Base-by-base conservation (phyloP, 1,140 invertebrate genomes). In the Pristionchus pacificus region DNA sequence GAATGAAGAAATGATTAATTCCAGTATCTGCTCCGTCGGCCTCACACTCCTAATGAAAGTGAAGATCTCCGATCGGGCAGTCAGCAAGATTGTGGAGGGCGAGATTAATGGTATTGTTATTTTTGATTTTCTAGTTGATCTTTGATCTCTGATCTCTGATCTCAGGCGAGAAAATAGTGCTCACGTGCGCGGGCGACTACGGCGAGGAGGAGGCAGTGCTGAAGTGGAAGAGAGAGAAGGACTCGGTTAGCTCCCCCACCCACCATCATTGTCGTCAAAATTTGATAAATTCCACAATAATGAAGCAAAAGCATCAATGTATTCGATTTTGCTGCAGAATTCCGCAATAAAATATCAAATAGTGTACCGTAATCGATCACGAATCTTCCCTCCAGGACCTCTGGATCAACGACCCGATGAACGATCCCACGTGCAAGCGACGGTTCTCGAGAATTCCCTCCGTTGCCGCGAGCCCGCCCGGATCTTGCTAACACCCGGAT, bases 371-470 rank as follows among this genome's bases (percentile, higher is more conserved):
- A 49, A 19, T 10, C 6, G 38, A 19, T n/a, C n/a, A n/a, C n/a
- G n/a, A n/a, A n/a, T 6, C 6, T 49, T 10, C 38, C 19, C 6
- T 80, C 61, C 75, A 87, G 86, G 80, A 83, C 66, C 78, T 87
- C 13, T 88, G 87, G 87, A 87, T 86, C 10, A 88, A 88, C 77
- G 86, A 87, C 70, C 87, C 87, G 24, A 79, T 87, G 1, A 1
- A 15, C n/a, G 29, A 68, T 49, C 38, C 38, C 19, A 10, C 6
- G 6, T 49, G 6, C 38, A 49, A 10, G 6, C 6, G 38, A 49
- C 6, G 38, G 19, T 49, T 49, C 38, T 10, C 38, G 6, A 6
- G 38, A 10, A 49, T 49, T 49, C 38, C 38, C 6, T 49, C 38
- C 6, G 6, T 10, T 10, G 38, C 38, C 6, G 19, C 38, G 6